phyloP scores from a whole-genome alignment of 2,113 vertebrate species.

The Campylomormyrus numenius region DNA sequence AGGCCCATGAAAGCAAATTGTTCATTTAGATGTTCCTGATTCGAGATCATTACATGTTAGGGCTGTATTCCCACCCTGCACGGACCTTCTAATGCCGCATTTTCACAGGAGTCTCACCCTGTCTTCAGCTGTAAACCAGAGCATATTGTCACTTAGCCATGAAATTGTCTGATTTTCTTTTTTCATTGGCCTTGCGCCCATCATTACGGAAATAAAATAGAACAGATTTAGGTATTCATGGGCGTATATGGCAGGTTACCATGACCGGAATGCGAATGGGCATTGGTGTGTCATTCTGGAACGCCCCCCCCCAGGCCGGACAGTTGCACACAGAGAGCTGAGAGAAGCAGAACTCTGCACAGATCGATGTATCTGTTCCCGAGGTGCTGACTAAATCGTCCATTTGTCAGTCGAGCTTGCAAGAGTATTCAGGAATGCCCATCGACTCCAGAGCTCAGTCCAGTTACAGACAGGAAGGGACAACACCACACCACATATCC shows the following conservation, averaged over 20 bases:
- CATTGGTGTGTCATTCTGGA: not conserved
- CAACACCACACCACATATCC: not conserved
- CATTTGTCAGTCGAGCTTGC: not conserved
- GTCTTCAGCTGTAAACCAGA: constrained; percentile 21
- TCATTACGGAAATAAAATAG: constrained; percentile 17
- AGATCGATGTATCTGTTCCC: not conserved
- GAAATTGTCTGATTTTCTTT: constrained; percentile 25
- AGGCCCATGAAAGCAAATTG: constrained; percentile 34
- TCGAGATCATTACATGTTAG: constrained; percentile 28
- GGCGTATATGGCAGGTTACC: not conserved
- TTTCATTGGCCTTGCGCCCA: not conserved
- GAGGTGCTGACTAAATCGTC: not conserved
- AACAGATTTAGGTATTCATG: constrained; percentile 8
- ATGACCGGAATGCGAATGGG: not conserved
- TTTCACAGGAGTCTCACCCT: constrained; percentile 16
- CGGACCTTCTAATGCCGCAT: constrained; percentile 13
- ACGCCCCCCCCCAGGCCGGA: not conserved
- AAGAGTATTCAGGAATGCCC: not conserved
- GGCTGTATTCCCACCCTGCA: not conserved
- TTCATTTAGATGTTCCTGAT: constrained; percentile 34
- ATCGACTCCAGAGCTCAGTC: not conserved
- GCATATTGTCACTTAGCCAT: constrained; percentile 29
- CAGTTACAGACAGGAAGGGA: not conserved
- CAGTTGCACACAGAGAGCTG: not conserved
- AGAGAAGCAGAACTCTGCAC: not conserved